A percentile compares a stretch with the other conserved stretches of the same genome.
phyloP scores from a whole-genome alignment of 2,113 vertebrate genomes.

The Indri indri region DNA sequence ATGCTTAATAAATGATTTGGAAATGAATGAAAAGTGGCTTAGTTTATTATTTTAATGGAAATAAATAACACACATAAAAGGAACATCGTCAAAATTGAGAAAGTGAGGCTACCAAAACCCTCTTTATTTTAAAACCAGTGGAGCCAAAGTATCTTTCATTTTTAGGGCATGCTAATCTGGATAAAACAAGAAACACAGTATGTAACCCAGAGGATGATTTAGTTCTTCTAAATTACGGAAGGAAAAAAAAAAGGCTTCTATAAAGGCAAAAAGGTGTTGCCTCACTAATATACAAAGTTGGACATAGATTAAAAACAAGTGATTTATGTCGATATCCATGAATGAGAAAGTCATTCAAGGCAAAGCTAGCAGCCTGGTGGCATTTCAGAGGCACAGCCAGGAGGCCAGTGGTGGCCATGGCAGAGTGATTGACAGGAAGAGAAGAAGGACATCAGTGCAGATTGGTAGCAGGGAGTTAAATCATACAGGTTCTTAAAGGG shows the following conservation, averaged over 20 bases:
- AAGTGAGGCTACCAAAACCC: background rate
- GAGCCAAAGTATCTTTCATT: background rate
- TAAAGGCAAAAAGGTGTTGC: background rate
- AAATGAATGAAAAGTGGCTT: background rate
- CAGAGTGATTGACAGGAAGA: background rate
- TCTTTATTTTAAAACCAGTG: background rate
- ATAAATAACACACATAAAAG: background rate
- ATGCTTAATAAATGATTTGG: background rate
- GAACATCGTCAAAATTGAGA: background rate
- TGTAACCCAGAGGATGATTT: background rate
- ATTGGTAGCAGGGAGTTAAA: background rate
- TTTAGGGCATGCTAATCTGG: background rate
- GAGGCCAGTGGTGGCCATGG: too few species aligned
- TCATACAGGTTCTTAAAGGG: background rate
- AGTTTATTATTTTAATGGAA: background rate
- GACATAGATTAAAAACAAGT: background rate
- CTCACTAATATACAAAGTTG: background rate
- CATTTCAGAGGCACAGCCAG: background rate
- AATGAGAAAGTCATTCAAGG: background rate
- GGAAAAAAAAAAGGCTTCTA: too few species aligned
- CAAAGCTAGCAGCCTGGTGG: background rate
- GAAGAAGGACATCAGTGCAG: background rate
- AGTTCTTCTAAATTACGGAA: background rate
- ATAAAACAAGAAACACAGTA: background rate
- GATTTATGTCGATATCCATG: background rate